Evolutionary conservation across 2,797 vertebrate genomes (phyloP).

Genomic region (Meriones psammophilus): DNA sequence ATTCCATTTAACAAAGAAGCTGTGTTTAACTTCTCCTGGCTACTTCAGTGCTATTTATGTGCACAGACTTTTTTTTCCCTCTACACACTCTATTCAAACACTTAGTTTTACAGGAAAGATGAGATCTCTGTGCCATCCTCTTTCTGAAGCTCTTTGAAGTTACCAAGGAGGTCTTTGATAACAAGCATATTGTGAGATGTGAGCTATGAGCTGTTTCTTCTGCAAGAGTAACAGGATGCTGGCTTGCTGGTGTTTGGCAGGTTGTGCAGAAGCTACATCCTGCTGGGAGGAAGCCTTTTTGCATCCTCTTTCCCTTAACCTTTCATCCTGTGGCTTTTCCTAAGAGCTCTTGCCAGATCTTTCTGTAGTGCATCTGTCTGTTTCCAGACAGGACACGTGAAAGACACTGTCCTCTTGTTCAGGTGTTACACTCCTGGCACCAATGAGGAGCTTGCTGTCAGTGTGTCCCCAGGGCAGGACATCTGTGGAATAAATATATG

Average conservation of each 20-base stretch:
- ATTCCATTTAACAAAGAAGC: no score
- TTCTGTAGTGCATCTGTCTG: background rate
- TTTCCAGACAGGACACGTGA: background rate
- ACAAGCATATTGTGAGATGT: background rate
- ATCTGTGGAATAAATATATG: no score
- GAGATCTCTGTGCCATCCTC: background rate
- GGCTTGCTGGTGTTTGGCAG: background rate
- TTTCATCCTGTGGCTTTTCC: background rate
- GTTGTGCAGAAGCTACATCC: background rate
- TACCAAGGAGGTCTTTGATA: background rate
- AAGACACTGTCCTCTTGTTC: background rate
- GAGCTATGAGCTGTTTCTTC: background rate
- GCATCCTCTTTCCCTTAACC: background rate
- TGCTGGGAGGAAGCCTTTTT: background rate
- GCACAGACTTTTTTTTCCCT: background rate
- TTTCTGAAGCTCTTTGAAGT: background rate
- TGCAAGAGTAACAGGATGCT: background rate
- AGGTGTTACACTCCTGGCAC: accelerated
- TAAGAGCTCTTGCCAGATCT: background rate
- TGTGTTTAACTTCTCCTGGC: background rate
- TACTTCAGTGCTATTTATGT: background rate
- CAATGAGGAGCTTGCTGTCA: accelerated
- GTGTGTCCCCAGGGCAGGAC: background rate
- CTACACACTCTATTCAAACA: no score
- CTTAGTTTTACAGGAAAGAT: background rate